phyloP scores from a whole-genome alignment of 1,140 invertebrate species.

The Oryzaephilus surinamensis region DNA sequence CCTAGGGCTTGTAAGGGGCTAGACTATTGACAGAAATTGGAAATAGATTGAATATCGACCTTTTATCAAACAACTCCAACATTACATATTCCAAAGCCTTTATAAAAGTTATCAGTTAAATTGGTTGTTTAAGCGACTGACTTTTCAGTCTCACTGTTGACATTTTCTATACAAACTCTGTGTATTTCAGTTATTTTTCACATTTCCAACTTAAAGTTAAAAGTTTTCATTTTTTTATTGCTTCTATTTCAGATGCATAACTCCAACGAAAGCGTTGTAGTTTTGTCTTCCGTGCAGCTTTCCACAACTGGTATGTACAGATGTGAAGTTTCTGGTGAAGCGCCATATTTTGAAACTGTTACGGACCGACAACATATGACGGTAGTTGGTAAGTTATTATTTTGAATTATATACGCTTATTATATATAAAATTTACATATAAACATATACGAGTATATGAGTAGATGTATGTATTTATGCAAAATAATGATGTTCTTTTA shows the following conservation, averaged over 20 bases:
- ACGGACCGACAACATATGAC: constrained; percentile 62
- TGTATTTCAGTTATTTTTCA: too few species aligned
- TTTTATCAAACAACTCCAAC: constrained; percentile 19
- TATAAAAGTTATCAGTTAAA: constrained; percentile 12
- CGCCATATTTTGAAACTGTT: constrained; percentile 67
- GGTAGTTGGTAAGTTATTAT: constrained; percentile 71
- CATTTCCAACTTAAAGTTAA: too few species aligned
- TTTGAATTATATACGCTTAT: too few species aligned
- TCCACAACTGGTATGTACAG: constrained; percentile 68
- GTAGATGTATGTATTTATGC: too few species aligned
- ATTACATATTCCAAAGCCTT: constrained; percentile 12
- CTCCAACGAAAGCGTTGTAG: constrained; percentile 61
- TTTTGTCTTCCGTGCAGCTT: constrained; percentile 60
- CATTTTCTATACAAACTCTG: too few species aligned
- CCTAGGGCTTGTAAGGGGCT: constrained; percentile 14
- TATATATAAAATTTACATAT: too few species aligned
- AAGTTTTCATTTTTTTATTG: constrained; percentile 5
- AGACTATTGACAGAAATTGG: constrained; percentile 30
- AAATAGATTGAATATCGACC: constrained; percentile 33
- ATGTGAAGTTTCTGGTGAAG: constrained; percentile 78
- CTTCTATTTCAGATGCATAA: constrained; percentile 53
- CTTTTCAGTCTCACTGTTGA: constrained; percentile 5
- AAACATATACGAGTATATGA: too few species aligned
- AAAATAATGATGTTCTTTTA: too few species aligned
- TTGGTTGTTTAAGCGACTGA: constrained; percentile 11